Base-by-base conservation (phyloP, 1,140 invertebrate genomes). In the Asbolus verrucosus region DNA sequence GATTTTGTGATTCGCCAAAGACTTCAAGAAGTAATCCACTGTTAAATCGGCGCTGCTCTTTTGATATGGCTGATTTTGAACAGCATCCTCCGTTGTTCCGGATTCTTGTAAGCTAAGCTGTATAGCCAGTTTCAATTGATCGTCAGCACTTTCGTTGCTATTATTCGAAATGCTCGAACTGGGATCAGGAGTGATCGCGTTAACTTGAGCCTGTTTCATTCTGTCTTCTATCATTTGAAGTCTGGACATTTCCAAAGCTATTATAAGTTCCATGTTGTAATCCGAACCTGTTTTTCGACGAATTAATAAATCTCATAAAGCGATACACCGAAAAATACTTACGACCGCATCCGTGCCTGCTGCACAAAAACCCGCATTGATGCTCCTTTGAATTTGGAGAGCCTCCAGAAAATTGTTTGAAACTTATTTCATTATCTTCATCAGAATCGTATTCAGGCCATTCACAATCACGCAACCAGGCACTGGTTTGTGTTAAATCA, bases 181-280 rank as follows among this genome's bases (percentile, higher is more conserved):
- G 21, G 78, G 78, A 72, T 81, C 80, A 38, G 76, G 71, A 18
- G 78, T 78, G 9, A 79, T 66, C 0, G 73, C 76, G 43, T 63
- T 72, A 16, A 71, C 72, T 69, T 77, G 76, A 2, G 75, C 76
- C 67, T 83, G 81, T 70, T 83, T 83, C 72, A 84, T 80, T 70
- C 83, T 79, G 73, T 87, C 86, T 80, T 87, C 86, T 27, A 87
- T 85, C 84, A 88, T 88, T 82, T 90, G 89, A n/a, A 90, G 81
- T 13, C 89, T 79, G 1, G 89, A 90, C 88, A 91, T 90, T 81
- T 91, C 90, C 61, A 91, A 76, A 6, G 90, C 89, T 75, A 90
- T 87, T 41, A 90, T 83, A 1, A 90, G 75, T 74, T 91, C 90
- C 83, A 90, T 87, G 68, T 85, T 86, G 66, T 86, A 86, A 71